These are phyloP conservation scores for Megaceryle torquata DNA, from an alignment of 2,113 vertebrate species.

Conservation along the genomic window DNA sequence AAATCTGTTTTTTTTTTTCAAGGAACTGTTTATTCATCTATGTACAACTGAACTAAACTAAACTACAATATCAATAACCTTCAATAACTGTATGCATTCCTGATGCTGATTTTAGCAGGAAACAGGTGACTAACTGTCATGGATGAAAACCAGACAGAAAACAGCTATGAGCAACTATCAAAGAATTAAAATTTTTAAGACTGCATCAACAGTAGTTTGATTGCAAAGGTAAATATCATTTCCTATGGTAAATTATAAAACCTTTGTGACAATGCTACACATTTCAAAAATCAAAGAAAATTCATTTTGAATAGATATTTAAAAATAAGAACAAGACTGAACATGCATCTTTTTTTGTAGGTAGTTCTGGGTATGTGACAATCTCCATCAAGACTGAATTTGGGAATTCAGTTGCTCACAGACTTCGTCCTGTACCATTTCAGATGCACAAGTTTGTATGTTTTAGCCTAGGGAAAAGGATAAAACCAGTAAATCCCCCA, in stretches of 20 bases:
- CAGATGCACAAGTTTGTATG: not conserved
- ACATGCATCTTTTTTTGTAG: fast-evolving
- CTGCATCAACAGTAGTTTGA: not conserved
- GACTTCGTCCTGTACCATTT: not conserved
- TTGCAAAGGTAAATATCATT: not conserved
- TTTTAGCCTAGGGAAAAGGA: not conserved
- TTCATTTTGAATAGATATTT: not conserved
- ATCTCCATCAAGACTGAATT: not conserved
- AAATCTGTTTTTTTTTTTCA: not conserved
- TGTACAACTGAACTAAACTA: not conserved
- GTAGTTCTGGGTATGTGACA: not conserved
- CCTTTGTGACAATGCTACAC: not conserved
- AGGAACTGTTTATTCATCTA: not conserved
- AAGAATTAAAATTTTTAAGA: not conserved
- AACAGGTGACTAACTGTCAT: not conserved
- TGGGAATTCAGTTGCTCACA: not conserved
- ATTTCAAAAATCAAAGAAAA: not conserved
- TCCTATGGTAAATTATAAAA: not conserved
- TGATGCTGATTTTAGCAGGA: not conserved
- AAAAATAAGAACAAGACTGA: not conserved
- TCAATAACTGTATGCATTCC: not conserved
- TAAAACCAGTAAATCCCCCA: not conserved
- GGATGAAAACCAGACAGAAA: not conserved
- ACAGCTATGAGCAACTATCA: not conserved
- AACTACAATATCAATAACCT: not conserved